A percentile compares a stretch with the other conserved stretches of the same genome.
Evolutionary conservation across 1,140 invertebrate genomes (phyloP).

Genomic region (Tachypleus tridentatus): DNA sequence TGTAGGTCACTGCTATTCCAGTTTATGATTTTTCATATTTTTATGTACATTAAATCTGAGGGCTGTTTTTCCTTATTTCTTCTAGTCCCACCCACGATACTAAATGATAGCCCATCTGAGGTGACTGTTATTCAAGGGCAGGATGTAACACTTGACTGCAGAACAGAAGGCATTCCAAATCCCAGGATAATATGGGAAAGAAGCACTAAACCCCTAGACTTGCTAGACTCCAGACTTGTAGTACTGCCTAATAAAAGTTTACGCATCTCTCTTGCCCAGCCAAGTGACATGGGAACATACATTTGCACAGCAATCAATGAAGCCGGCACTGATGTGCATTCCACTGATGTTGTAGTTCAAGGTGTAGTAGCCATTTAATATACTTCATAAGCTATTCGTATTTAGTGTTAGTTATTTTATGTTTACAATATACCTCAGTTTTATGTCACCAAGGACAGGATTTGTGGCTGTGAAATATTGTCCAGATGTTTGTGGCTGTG

Average conservation of each 20-base stretch:
- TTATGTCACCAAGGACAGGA: too few relatives aligned
- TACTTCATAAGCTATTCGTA: too few relatives aligned
- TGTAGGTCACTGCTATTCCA: too few relatives aligned
- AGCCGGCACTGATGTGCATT: neutral
- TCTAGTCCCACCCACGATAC: constrained; percentile 1
- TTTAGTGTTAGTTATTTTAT: too few relatives aligned
- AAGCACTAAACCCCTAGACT: constrained; percentile 6
- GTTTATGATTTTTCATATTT: too few relatives aligned
- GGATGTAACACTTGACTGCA: constrained; percentile 36
- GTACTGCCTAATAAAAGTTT: neutral
- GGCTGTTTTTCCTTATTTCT: too few relatives aligned
- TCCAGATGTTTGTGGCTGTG: too few relatives aligned
- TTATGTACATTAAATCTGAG: too few relatives aligned
- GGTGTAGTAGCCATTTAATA: too few relatives aligned
- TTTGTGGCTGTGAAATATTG: too few relatives aligned
- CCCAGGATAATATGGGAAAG: constrained; percentile 37
- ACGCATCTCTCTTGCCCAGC: neutral
- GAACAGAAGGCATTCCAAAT: constrained; percentile 35
- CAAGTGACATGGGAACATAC: constrained; percentile 25
- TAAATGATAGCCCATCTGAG: constrained; percentile 5
- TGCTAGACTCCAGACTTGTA: constrained; percentile 7
- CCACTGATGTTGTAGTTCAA: too few relatives aligned
- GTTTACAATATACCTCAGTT: too few relatives aligned
- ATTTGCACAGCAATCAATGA: constrained; percentile 32
- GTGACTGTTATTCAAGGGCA: constrained; percentile 32